Evolutionary conservation across 53 echinoderm and acorn worm genomes (phyloP), one percentile per base, ranked within the genome.

Genomic region (Actinopyga echinites): DNA sequence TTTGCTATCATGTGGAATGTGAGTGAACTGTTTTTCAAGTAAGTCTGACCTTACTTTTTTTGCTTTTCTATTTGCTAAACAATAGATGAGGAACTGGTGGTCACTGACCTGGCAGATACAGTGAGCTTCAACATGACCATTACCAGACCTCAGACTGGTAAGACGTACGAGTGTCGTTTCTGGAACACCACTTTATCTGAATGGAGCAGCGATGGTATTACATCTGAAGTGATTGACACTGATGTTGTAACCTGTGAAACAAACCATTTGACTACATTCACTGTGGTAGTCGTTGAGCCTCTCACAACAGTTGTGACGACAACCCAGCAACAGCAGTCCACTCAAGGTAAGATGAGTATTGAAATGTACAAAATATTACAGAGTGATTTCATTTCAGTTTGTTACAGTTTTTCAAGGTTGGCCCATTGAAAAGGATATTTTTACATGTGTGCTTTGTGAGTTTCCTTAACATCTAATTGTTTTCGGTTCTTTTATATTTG

Each of bases 171-270:
- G 40, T 94, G 95, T 54, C 57, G 62, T 31, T 94, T 37, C 37
- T 94, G 91, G 91, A 89, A 94, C 67, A 40, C 65, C 0, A 57
- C 10, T 15, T 15, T 25, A 0, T 65, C 57, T 30, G 37, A 81
- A 35, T 95, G 95, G 95, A 85, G 90, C 37, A 69, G 63, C 28
- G 83, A 77, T 21, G 95, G 95, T 30, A 22, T 95, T 29, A 84
- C 79, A 43, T 87, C 95, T 20, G 52, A 85, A 45, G 30, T 67
- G 12, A 55, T 78, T 49, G 82, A 69, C 21, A 15, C 79, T 24
- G 42, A 69, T 26, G 19, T 29, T 59, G 62, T 92, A 13, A 82
- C 87, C 56, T 95, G 95, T 37, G 68, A 83, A 5, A 83, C 90
- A 2, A 75, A 60, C 34, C 95, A 95, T 79, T 80, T 95, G 64